phyloP scores from a whole-genome alignment of 2,797 vertebrate genomes.

The Brachyrhaphis roseni region DNA sequence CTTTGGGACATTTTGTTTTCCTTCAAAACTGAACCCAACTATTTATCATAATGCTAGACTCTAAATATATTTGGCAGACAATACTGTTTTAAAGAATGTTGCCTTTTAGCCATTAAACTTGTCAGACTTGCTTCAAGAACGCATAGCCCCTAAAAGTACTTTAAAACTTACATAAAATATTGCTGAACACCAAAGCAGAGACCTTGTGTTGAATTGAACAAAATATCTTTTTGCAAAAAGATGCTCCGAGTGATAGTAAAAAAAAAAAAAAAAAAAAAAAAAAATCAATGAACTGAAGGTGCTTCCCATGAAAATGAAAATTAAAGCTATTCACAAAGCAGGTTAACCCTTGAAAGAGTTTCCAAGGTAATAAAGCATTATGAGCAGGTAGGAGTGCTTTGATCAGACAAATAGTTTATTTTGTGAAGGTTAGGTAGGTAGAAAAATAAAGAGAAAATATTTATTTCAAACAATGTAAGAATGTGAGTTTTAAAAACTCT shows the following conservation, averaged over 20 bases:
- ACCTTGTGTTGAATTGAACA: constrained; percentile 2
- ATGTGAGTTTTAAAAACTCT: not conserved
- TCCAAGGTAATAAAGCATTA: not conserved
- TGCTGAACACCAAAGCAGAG: not conserved
- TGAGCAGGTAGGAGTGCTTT: not conserved
- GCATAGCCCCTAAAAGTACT: not conserved
- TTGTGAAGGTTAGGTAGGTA: not conserved
- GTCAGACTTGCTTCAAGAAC: constrained; percentile 9
- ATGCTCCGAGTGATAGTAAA: not conserved
- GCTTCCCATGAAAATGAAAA: constrained; percentile 4
- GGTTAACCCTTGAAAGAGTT: not conserved
- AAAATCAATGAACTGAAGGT: not conserved
- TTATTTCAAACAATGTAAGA: not conserved
- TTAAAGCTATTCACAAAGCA: not conserved
- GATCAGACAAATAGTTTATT: not conserved
- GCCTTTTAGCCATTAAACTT: constrained; percentile 27
- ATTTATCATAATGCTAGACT: not conserved
- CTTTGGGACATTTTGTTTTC: constrained; percentile 7
- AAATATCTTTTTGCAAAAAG: not conserved
- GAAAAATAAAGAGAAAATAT: not conserved
- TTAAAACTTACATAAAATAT: constrained; percentile 10
- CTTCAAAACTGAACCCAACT: not conserved
- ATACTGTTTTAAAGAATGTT: constrained; percentile 23
- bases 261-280: not conserved
- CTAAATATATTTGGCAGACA: constrained; percentile 24